Conservation (phyloP, 2,113 vertebrate genomes). For the rat (Rattus norvegicus) region GRCr8 NC_086021.1:182319001-182319500, state of each 20-base stretch:
- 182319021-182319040: neutral
- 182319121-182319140: too few species aligned
- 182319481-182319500: accelerated
- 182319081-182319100: too few species aligned
- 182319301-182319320: neutral
- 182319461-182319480: neutral
- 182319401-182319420: neutral
- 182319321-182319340: neutral
- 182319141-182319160: neutral
- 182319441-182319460: neutral
- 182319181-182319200: neutral
- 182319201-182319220: neutral
- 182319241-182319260: too few species aligned
- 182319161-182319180: neutral
- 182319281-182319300: neutral
- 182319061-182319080: neutral
- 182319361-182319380: neutral
- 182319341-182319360: neutral
- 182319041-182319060: neutral
- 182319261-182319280: neutral
- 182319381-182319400: neutral
- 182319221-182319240: neutral
- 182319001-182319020: neutral
- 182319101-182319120: neutral
- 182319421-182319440: neutral